phyloP scores from a whole-genome alignment of 1,140 invertebrate species.

The Notospermus geniculatus region DNA sequence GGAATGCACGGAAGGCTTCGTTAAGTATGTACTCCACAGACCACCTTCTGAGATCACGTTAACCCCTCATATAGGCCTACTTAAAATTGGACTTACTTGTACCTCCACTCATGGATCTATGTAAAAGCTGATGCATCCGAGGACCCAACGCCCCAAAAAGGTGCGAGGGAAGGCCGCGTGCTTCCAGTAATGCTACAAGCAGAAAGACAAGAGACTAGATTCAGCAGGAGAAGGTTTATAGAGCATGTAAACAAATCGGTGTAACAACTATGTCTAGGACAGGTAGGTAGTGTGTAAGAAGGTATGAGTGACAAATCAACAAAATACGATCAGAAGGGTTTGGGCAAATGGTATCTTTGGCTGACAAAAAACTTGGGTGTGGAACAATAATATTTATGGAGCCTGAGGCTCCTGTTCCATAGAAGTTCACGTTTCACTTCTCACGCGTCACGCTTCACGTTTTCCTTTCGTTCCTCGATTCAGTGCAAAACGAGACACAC shows the following conservation, averaged over 20 bases:
- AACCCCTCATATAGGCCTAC: background rate
- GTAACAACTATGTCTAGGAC: background rate
- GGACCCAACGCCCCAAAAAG: conserved; percentile 88
- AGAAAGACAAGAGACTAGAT: conserved; percentile 15
- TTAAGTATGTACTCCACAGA: background rate
- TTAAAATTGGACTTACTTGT: conserved; percentile 26
- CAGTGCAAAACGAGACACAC: no score
- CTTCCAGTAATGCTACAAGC: conserved; percentile 76
- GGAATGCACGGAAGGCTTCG: no score
- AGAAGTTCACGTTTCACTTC: no score
- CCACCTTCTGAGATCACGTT: background rate
- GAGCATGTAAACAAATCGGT: background rate
- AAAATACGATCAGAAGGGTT: background rate
- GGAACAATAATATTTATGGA: no score
- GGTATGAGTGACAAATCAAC: background rate
- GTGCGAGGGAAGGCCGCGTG: conserved; percentile 90
- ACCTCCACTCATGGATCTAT: conserved; percentile 75
- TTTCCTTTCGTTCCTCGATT: no score
- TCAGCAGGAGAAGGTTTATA: conserved; percentile 9
- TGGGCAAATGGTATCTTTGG: no score
- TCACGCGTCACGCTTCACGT: no score
- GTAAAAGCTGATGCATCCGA: conserved; percentile 94
- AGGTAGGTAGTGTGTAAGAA: background rate
- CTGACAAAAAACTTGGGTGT: conserved; percentile 12
- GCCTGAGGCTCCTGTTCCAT: no score